Conservation (phyloP, 2,797 vertebrate genomes). For the Leuciscus waleckii region DNA sequence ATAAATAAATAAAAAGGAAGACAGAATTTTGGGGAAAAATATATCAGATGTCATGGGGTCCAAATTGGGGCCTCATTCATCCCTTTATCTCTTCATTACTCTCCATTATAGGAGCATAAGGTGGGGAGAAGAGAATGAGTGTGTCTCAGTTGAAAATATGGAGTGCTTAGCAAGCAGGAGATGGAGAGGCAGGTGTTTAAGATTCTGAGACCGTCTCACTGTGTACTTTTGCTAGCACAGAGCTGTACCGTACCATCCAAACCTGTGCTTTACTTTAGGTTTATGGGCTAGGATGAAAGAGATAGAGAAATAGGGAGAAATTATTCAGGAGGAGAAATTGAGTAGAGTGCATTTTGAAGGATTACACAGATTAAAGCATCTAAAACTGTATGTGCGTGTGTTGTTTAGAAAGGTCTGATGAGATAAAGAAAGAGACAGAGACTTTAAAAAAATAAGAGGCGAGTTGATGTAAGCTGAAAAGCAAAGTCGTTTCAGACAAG, state of each 20-base stretch:
- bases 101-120: conserved; percentile 56
- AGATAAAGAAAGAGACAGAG: conserved; percentile 23
- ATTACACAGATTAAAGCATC: conserved; percentile 60
- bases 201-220: conserved; percentile 49
- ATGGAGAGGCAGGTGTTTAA: conserved; percentile 52
- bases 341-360: conserved; percentile 47
- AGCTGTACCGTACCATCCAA: conserved; percentile 20
- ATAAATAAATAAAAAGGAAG: conserved; percentile 48
- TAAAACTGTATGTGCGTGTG: conserved; percentile 25
- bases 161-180: conserved; percentile 17
- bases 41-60: conserved; percentile 12
- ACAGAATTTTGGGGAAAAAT: conserved; percentile 30
- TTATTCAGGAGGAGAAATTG: conserved; percentile 10
- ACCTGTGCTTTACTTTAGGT: conserved; percentile 12
- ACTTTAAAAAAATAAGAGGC: background rate
- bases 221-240: conserved; percentile 33
- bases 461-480: background rate
- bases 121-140: conserved; percentile 41
- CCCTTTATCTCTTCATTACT: conserved; percentile 34
- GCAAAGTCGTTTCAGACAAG: background rate
- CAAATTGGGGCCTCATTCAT: conserved; percentile 51
- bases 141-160: conserved; percentile 31
- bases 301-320: conserved; percentile 14
- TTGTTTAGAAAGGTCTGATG: conserved; percentile 4
- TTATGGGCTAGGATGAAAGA: conserved; percentile 22